Percentiles rank a stretch among this genome's conserved stretches.
Conservation (phyloP, 2,888 invertebrate genomes). For the Sarcophaga variegata region DNA sequence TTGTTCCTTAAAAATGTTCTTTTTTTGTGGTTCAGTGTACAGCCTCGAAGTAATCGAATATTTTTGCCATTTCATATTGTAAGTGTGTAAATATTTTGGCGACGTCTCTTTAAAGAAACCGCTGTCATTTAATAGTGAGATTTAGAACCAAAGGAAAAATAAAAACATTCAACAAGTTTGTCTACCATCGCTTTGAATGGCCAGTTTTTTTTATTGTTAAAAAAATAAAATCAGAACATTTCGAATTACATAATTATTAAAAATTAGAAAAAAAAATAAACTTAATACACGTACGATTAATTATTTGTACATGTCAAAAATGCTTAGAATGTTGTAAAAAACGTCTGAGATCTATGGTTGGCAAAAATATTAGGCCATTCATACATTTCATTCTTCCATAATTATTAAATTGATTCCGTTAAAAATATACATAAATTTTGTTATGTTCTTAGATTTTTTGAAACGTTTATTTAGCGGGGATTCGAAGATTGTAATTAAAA, state of each 20-base stretch:
- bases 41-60: slow-evolving; percentile 50
- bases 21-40: background rate
- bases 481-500: too few species aligned
- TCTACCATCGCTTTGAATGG: background rate
- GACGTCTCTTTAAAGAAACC: background rate
- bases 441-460: too few species aligned
- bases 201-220: background rate
- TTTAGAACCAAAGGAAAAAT: background rate
- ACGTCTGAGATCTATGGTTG: background rate
- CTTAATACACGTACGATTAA: background rate
- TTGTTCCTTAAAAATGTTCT: slow-evolving; percentile 44
- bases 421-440: too few species aligned
- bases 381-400: too few species aligned
- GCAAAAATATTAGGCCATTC: background rate
- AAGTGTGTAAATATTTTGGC: slow-evolving; percentile 39
- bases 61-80: slow-evolving; percentile 28
- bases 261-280: background rate
- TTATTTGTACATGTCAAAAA: background rate
- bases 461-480: too few species aligned
- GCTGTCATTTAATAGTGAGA: background rate
- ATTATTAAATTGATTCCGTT: too few species aligned
- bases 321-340: background rate
- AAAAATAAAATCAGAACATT: background rate
- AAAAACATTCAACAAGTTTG: background rate
- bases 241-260: background rate